Base-by-base conservation (phyloP, 2,113 vertebrate genomes). In the Pagrus major region DNA sequence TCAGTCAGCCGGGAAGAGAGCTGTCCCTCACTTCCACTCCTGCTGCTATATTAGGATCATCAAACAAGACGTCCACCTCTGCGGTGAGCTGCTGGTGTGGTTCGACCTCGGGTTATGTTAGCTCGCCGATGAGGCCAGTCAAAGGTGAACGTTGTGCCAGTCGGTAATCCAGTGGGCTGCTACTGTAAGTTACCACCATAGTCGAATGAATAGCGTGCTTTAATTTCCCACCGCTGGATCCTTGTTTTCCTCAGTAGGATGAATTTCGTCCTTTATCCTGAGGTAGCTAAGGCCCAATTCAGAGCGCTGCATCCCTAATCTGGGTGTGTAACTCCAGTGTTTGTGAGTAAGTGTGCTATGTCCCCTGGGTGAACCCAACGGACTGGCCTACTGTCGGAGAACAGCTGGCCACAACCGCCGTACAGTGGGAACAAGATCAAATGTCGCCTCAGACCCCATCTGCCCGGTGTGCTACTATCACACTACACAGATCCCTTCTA, bases 341-440 rank as follows among this genome's bases (percentile, higher is more conserved):
- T n/a, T 39, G 7, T 76, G 16, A 63, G 42, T 54, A n/a, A n/a
- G 52, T 20, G 18, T 65, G 44, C 31, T 11, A 9, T 69, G 71
- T 81, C 74, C 85, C 16, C 31, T 9, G 41, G 16, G n/a, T 81
- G 78, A 91, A 87, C 83, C 68, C 58, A 54, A 23, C 14, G 31
- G 47, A 67, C 65, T 47, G 42, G 23, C 39, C 46, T 20, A 6
- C 39, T 58, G 64, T 68, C 11, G 8, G 56, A 3, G 3, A 83
- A 79, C 86, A 82, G 68, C 83, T 85, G 84, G 70, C 65, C 23
- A 35, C 64, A 21, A 58, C 35, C 23, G 37, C 59, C 2, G 7
- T 35, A 47, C 37, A 29, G 64, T 65, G 69, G 47, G 42, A 76
- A 52, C 25, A 9, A 47, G 84, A 87, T 92, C 83, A 79, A 67